A percentile compares a stretch with the other conserved stretches of the same genome.
Evolutionary conservation across 2,113 vertebrate genomes (phyloP).

Genomic region (Fukomys damarensis): DNA sequence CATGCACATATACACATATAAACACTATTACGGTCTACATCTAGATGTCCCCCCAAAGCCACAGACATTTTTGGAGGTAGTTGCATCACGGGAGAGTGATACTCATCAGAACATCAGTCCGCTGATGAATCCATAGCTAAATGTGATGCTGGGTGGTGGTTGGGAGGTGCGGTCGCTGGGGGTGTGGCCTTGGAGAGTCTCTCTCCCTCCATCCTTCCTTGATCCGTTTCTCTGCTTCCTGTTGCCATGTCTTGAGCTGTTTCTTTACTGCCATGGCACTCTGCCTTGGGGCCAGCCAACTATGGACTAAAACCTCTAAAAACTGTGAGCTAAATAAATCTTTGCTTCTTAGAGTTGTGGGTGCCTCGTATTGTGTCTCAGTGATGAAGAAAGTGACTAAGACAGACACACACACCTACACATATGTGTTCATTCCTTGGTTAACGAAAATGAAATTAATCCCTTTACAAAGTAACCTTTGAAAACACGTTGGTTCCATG

Average conservation of each 20-base stretch:
- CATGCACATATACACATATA: background rate
- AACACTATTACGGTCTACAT: background rate
- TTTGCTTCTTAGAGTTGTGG: background rate
- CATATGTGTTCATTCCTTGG: background rate
- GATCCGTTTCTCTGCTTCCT: background rate
- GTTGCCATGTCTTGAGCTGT: background rate
- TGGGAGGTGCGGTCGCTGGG: background rate
- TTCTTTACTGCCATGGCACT: background rate
- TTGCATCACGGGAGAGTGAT: background rate
- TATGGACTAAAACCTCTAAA: background rate
- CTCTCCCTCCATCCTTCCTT: background rate
- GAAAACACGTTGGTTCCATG: background rate
- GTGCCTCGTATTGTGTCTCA: background rate
- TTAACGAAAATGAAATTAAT: slow-evolving; percentile 8
- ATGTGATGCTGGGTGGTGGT: background rate
- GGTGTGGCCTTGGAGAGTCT: background rate
- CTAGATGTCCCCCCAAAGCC: background rate
- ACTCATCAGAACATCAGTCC: background rate
- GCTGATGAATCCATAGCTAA: background rate
- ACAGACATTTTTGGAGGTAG: background rate
- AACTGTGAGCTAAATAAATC: background rate
- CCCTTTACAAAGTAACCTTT: background rate
- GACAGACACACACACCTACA: background rate
- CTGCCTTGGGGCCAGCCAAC: background rate
- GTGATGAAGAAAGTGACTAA: background rate